phyloP scores from a whole-genome alignment of 2,797 vertebrate genomes.

The Eptatretus atami region DNA sequence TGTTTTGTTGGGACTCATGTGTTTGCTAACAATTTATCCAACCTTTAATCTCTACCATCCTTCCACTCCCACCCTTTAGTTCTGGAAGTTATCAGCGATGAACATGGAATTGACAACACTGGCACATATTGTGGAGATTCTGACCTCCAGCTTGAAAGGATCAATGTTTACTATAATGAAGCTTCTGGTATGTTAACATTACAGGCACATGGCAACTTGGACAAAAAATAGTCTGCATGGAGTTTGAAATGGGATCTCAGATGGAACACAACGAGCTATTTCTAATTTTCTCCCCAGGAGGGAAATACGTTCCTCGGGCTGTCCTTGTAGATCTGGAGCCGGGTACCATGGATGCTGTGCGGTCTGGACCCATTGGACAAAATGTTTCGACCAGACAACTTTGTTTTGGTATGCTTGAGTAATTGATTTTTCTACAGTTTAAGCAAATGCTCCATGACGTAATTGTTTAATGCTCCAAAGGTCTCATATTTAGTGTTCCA shows the following conservation, averaged over 20 bases:
- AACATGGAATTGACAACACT: slow-evolving; percentile 31
- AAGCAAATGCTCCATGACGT: too few relatives aligned
- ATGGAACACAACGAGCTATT: too few relatives aligned
- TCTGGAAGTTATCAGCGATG: slow-evolving; percentile 40
- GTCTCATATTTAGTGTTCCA: too few relatives aligned
- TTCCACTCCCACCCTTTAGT: slow-evolving; percentile 14
- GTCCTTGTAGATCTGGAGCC: slow-evolving; percentile 8
- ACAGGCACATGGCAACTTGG: too few relatives aligned
- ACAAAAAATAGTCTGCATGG: too few relatives aligned
- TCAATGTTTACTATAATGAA: slow-evolving; percentile 39
- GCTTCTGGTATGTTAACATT: slow-evolving; percentile 22
- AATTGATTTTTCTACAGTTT: too few relatives aligned
- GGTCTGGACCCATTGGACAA: slow-evolving; percentile 8
- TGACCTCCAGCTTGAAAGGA: slow-evolving; percentile 30
- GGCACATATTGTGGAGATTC: slow-evolving; percentile 34
- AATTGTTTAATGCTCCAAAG: too few relatives aligned
- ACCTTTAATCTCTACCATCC: neutral
- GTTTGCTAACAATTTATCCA: neutral
- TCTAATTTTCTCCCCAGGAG: neutral
- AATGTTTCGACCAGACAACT: slow-evolving; percentile 8
- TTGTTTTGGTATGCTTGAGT: slow-evolving; percentile 7
- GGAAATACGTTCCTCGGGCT: slow-evolving; percentile 8
- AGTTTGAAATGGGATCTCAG: too few relatives aligned
- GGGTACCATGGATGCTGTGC: slow-evolving; percentile 8
- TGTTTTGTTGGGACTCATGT: too few relatives aligned